These are phyloP conservation scores for Tupaia chinensis DNA, from an alignment of 2,113 vertebrate genomes.

Conservation along the genomic window DNA sequence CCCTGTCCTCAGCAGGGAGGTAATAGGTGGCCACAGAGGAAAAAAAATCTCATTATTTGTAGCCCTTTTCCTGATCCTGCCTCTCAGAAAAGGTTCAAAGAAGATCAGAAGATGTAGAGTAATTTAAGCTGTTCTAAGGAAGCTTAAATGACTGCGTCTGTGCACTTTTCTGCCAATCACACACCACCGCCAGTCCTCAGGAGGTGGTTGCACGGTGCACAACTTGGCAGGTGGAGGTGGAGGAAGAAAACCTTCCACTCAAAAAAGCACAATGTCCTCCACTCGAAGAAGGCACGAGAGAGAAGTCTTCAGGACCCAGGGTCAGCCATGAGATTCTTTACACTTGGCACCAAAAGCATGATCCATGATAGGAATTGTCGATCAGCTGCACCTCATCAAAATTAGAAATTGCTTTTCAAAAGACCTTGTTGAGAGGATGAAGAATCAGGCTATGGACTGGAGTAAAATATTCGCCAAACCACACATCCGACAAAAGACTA, in stretches of 20 bases:
- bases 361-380: background rate
- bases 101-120: background rate
- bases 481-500: background rate
- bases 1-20: background rate
- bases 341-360: background rate
- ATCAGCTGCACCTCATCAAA: background rate
- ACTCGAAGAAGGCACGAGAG: slow-evolving; percentile 42
- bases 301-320: background rate
- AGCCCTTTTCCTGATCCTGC: background rate
- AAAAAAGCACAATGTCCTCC: background rate
- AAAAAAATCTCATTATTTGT: background rate
- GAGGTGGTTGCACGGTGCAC: slow-evolving; percentile 66
- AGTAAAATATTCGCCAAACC: background rate
- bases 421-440: background rate
- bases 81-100: background rate
- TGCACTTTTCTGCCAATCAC: slow-evolving; percentile 59
- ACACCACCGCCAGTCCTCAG: slow-evolving; percentile 75
- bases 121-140: slow-evolving; percentile 69
- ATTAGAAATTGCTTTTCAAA: background rate
- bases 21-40: background rate
- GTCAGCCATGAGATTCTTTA: background rate
- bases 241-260: slow-evolving; percentile 67
- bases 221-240: slow-evolving; percentile 69
- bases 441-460: background rate
- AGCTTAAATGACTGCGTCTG: slow-evolving; percentile 41